A percentile compares a stretch with the other conserved stretches of the same genome.
Evolutionary conservation across 2,113 vertebrate species (phyloP).

Genomic region (Stegostoma tigrinum): DNA sequence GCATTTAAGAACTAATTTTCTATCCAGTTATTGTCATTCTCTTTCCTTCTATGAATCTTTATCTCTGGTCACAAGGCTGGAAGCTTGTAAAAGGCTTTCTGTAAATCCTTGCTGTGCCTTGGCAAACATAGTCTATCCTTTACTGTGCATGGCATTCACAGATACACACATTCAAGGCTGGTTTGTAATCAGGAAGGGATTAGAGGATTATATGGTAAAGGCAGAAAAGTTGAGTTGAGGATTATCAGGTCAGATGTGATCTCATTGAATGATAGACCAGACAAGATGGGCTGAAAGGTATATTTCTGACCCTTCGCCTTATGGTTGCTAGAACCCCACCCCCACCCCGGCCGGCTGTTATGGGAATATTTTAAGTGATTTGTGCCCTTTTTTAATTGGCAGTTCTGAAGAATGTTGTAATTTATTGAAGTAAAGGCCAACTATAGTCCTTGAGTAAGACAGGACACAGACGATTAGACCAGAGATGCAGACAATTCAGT

Average conservation of each 20-base stretch:
- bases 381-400: background rate
- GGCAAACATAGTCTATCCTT: background rate
- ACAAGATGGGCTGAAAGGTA: too few relatives aligned
- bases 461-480: background rate
- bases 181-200: too few relatives aligned
- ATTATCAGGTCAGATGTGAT: too few relatives aligned
- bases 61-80: background rate
- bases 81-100: background rate
- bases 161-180: background rate
- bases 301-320: too few relatives aligned
- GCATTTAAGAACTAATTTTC: background rate
- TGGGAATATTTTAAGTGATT: background rate
- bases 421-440: background rate
- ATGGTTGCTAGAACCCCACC: too few relatives aligned
- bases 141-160: background rate
- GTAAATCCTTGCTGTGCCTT: background rate
- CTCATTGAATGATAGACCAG: too few relatives aligned
- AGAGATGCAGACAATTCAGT: background rate
- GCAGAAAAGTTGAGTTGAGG: too few relatives aligned
- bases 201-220: too few relatives aligned
- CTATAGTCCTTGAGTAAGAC: background rate
- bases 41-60: background rate
- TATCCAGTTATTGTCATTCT: background rate
- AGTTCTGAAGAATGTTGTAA: background rate
- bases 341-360: background rate